A percentile compares a stretch with the other conserved stretches of the same genome.
phyloP scores from a whole-genome alignment of 2,797 vertebrate species.

The Cuniculus paca region DNA sequence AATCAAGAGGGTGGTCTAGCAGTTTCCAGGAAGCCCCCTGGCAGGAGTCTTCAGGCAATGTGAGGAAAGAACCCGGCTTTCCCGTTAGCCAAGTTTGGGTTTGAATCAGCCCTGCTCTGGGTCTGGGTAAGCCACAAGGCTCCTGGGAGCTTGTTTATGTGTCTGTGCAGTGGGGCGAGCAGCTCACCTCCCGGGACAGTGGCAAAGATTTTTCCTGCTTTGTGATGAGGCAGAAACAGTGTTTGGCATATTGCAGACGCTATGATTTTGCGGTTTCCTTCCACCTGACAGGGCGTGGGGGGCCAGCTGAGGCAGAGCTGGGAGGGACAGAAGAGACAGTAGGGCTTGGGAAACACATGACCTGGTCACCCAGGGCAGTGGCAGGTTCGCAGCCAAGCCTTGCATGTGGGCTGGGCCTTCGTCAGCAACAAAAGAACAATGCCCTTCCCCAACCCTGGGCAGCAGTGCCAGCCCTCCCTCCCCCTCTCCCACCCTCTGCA shows the following conservation, averaged over 20 bases:
- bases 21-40: not conserved
- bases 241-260: not conserved
- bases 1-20: not conserved
- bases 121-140: not conserved
- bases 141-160: not conserved
- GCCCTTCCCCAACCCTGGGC: not conserved
- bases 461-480: not conserved
- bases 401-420: constrained; percentile 34
- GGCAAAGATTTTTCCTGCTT: not conserved
- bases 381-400: constrained; percentile 69
- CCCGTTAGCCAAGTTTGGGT: not conserved
- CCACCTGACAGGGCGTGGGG: not conserved
- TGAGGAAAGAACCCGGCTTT: constrained; percentile 18
- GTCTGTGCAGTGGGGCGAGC: not conserved
- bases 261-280: not conserved
- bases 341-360: constrained; percentile 74
- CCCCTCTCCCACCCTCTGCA: not conserved
- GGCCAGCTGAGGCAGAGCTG: not conserved
- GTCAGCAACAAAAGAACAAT: constrained; percentile 73
- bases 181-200: not conserved
- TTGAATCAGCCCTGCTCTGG: not conserved
- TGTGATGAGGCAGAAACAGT: not conserved
- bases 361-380: constrained; percentile 55
- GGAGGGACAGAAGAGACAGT: not conserved
- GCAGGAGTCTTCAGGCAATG: not conserved